Evolutionary conservation across 2,113 vertebrate genomes (phyloP).

Genomic region (Mesoclemmys tuberculata): DNA sequence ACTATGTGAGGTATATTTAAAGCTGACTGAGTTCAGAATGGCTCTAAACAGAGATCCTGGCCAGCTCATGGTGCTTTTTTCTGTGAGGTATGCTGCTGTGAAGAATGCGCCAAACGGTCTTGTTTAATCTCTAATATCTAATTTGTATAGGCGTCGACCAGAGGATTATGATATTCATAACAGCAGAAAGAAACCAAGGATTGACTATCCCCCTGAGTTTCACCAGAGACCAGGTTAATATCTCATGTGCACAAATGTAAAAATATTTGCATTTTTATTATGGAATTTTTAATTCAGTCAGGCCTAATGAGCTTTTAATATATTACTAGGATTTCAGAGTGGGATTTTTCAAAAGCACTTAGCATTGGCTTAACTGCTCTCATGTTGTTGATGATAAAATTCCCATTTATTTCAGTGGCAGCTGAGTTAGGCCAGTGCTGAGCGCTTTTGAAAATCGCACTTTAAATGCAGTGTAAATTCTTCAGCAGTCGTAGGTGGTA

Average conservation of each 20-base stretch:
- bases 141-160: constrained; percentile 97
- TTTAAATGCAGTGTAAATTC: not conserved
- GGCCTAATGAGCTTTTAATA: not conserved
- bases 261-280: constrained; percentile 37
- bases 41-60: not conserved
- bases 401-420: not conserved
- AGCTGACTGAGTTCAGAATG: not conserved
- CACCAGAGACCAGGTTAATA: constrained; percentile 98
- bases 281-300: not conserved
- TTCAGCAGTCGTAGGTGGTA: not conserved
- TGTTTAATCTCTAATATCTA: constrained; percentile 89
- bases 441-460: not conserved
- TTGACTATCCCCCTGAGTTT: constrained; percentile 96
- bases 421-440: not conserved
- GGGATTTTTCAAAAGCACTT: not conserved
- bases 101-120: constrained; percentile 66
- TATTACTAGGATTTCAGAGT: not conserved
- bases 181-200: constrained; percentile 97
- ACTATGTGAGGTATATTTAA: not conserved
- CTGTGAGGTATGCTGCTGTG: constrained; percentile 72
- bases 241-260: constrained; percentile 67
- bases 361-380: constrained; percentile 3
- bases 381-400: rapidly evolving
- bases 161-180: constrained; percentile 98
- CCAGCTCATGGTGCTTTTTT: constrained; percentile 56